Conservation (phyloP, 1,140 invertebrate species). For the Drosophila seguyi region DNA sequence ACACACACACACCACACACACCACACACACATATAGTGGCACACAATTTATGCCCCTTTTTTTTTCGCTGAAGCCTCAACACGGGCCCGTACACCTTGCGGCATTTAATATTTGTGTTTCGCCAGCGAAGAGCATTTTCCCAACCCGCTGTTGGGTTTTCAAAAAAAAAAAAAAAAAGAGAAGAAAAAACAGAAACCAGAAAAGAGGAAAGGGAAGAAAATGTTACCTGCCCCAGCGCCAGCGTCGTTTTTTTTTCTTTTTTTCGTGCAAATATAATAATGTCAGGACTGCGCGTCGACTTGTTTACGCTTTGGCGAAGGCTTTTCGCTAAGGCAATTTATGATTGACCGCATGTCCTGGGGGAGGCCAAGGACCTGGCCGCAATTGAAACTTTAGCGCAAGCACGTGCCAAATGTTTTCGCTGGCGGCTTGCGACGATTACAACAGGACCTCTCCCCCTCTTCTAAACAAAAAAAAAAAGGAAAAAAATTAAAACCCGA, state of each 20-base stretch:
- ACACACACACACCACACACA: conserved; percentile 19
- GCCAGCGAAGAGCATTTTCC: conserved; percentile 38
- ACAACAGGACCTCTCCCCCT: conserved; percentile 11
- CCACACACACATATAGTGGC: conserved; percentile 19
- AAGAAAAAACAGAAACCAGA: not conserved
- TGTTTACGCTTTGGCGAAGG: conserved; percentile 75
- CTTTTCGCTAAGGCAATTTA: conserved; percentile 70
- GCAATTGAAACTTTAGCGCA: conserved; percentile 50
- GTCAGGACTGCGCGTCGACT: conserved; percentile 71
- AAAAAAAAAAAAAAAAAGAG: conserved; percentile 26
- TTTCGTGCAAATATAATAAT: conserved; percentile 78
- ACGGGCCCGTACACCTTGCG: conserved; percentile 74
- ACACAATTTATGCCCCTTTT: conserved; percentile 67
- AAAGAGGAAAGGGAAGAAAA: conserved; percentile 20
- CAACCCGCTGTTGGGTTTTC: conserved; percentile 44
- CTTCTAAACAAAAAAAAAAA: not conserved
- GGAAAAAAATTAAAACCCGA: not conserved
- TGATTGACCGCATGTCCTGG: conserved; percentile 72
- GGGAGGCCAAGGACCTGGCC: conserved; percentile 38
- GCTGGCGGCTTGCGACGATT: conserved; percentile 45
- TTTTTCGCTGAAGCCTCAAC: conserved; percentile 70
- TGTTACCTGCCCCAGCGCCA: conserved; percentile 13
- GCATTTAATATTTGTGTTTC: conserved; percentile 80
- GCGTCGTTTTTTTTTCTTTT: not conserved
- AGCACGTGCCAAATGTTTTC: conserved; percentile 60